Percentiles rank a stretch among this genome's conserved stretches.
Evolutionary conservation across 2,888 invertebrate species (phyloP).

Genomic region (Protula sp.): DNA sequence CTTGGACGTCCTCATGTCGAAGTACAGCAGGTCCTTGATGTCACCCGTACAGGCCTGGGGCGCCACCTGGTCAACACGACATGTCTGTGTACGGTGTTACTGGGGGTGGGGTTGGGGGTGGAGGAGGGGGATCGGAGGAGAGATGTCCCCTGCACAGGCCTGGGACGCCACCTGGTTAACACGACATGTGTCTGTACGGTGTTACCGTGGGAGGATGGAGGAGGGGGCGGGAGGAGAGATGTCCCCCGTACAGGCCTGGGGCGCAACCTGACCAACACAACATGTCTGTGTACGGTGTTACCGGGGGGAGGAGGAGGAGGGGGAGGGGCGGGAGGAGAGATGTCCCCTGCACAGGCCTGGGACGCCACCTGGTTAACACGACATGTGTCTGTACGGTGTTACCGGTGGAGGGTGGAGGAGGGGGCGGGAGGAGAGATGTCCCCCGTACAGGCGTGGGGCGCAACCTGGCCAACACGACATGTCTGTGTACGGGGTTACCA

Average conservation of each 20-base stretch:
- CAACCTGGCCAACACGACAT: constrained; percentile 5
- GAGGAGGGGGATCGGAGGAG: no score
- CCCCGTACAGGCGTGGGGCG: constrained; percentile 35
- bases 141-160: constrained; percentile 36
- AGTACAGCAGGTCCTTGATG: constrained; percentile 44
- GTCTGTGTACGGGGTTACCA: background rate
- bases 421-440: no score
- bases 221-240: no score
- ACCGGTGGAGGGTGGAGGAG: no score
- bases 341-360: constrained; percentile 38
- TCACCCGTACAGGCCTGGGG: constrained; percentile 37
- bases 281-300: background rate
- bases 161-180: constrained; percentile 24
- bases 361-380: constrained; percentile 15
- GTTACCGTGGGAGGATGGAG: no score
- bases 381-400: background rate
- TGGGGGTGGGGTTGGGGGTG: no score
- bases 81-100: background rate
- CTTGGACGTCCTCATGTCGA: constrained; percentile 37
- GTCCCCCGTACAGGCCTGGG: constrained; percentile 37
- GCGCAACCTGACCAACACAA: constrained; percentile 8
- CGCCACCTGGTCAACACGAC: constrained; percentile 7
- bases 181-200: background rate
- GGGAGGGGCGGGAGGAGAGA: no score
- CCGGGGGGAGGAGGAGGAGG: no score